phyloP scores from a whole-genome alignment of 2,797 vertebrate genomes.

The Caiman crocodilus region DNA sequence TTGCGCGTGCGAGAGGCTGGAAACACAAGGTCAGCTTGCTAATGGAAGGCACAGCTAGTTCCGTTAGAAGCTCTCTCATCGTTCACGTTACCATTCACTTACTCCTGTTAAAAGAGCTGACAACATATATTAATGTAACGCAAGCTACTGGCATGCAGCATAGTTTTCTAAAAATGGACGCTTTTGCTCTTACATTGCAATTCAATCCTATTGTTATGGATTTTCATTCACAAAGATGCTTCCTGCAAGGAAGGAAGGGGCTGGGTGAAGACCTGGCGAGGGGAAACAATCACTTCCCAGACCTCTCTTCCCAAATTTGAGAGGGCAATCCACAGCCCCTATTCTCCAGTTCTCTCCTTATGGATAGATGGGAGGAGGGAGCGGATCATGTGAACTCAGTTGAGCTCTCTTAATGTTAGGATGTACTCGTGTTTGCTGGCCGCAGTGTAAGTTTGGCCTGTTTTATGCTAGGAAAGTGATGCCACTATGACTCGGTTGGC shows the following conservation, averaged over 20 bases:
- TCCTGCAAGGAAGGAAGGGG: background rate
- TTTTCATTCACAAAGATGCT: background rate
- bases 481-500: background rate
- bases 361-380: background rate
- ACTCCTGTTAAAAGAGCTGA: background rate
- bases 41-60: accelerated
- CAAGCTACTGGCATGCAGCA: background rate
- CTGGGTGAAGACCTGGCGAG: background rate
- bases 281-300: background rate
- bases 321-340: background rate
- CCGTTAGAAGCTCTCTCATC: background rate
- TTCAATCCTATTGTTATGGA: accelerated
- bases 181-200: background rate
- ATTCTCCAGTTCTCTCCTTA: background rate
- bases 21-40: background rate
- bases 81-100: background rate
- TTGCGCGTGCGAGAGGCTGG: background rate
- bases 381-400: background rate
- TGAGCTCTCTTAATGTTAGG: background rate
- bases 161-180: background rate
- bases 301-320: background rate
- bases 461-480: background rate
- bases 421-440: background rate
- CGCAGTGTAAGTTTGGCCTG: background rate
- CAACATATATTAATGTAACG: background rate